Percentiles rank a stretch among this genome's conserved stretches.
Evolutionary conservation across 2,113 vertebrate genomes (phyloP).

Genomic region (Charadrius vociferus): DNA sequence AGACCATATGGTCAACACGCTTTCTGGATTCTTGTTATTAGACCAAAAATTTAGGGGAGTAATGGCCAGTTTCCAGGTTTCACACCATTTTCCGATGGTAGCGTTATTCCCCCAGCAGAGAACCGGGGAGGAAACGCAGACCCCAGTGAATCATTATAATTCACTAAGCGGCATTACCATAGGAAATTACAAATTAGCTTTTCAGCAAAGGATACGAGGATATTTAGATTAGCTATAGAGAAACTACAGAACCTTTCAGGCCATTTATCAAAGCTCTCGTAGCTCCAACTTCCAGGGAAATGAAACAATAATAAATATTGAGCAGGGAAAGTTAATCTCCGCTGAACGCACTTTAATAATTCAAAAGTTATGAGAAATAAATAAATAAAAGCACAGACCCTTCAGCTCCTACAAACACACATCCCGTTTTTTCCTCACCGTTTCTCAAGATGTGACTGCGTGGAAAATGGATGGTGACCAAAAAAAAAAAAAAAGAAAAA

Average conservation of each 20-base stretch:
- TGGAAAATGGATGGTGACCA: not conserved
- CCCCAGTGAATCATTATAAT: not conserved
- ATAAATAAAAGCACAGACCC: not conserved
- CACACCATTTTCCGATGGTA: not conserved
- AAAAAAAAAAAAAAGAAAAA: not conserved
- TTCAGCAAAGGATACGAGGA: not conserved
- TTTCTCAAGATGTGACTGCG: not conserved
- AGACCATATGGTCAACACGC: not conserved
- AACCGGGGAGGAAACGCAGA: not conserved
- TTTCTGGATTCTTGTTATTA: not conserved
- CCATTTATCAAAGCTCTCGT: conserved; percentile 11
- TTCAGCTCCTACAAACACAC: not conserved
- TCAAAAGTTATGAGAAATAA: conserved; percentile 50
- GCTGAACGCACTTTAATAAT: not conserved
- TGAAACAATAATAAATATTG: conserved; percentile 62
- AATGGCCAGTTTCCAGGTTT: conserved; percentile 33
- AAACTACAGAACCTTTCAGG: conserved; percentile 14
- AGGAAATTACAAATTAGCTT: conserved; percentile 65
- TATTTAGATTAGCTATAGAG: conserved; percentile 37
- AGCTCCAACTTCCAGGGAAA: conserved; percentile 30
- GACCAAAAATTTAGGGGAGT: not conserved
- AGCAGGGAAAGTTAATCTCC: conserved; percentile 50
- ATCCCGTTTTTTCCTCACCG: not conserved
- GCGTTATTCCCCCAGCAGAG: not conserved
- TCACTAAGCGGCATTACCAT: conserved; percentile 14